phyloP scores from a whole-genome alignment of 2,888 invertebrate species.

The Drosophila stalkeri region DNA sequence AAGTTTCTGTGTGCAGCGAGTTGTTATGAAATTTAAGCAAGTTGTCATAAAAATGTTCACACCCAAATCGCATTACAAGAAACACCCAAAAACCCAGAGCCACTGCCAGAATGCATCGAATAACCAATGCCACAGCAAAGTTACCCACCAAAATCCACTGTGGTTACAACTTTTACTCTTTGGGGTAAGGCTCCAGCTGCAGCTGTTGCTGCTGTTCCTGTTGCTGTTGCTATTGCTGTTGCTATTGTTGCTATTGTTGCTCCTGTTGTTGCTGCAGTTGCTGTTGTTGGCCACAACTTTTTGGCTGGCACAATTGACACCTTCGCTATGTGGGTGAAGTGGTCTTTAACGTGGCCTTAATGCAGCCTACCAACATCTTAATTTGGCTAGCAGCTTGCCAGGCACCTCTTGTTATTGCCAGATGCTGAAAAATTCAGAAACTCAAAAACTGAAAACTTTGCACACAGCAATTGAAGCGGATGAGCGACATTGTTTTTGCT shows the following conservation, averaged over 20 bases:
- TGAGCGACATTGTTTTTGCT: constrained; percentile 52
- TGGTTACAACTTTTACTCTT: constrained; percentile 76
- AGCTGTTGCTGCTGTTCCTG: constrained; percentile 48
- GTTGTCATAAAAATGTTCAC: constrained; percentile 79
- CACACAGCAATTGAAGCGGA: constrained; percentile 52
- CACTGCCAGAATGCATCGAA: constrained; percentile 23
- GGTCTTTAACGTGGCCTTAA: constrained; percentile 52
- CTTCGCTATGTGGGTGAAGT: constrained; percentile 51
- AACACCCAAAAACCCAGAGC: constrained; percentile 13
- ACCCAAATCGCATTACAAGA: constrained; percentile 63
- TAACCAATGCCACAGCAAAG: constrained; percentile 39
- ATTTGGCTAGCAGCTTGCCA: constrained; percentile 9
- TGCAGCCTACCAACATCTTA: constrained; percentile 39
- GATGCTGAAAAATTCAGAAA: constrained; percentile 49
- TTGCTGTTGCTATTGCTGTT: constrained; percentile 50
- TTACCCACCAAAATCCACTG: constrained; percentile 53
- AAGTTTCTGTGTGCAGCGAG: constrained; percentile 62
- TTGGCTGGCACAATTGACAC: constrained; percentile 69
- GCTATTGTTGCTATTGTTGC: constrained; percentile 47
- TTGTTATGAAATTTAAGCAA: constrained; percentile 77
- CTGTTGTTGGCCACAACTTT: constrained; percentile 67
- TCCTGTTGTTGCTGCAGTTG: constrained; percentile 24
- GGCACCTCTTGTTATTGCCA: constrained; percentile 63
- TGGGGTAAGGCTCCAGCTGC: constrained; percentile 16
- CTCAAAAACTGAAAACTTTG: constrained; percentile 37